Percentiles rank a stretch among this genome's conserved stretches.
phyloP scores from a whole-genome alignment of 1,140 invertebrate species.

The Papilio polyxenes region DNA sequence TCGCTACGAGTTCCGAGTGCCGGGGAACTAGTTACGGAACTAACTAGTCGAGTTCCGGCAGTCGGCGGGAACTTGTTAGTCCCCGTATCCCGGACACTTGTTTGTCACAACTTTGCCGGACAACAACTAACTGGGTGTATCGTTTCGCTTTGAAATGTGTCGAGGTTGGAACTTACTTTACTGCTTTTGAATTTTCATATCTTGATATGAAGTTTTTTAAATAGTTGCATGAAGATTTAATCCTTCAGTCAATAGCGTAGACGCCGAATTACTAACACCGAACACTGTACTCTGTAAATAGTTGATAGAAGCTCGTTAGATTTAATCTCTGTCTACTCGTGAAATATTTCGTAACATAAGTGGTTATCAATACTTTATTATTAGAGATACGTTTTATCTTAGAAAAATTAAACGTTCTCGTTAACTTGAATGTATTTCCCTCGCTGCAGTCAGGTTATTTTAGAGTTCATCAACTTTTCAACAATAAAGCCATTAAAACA shows the following conservation, averaged over 20 bases:
- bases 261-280: too few relatives aligned
- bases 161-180: background rate
- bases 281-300: too few relatives aligned
- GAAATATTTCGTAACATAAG: too few relatives aligned
- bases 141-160: slow-evolving; percentile 6
- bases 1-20: background rate
- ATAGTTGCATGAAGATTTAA: background rate
- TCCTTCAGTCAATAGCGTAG: too few relatives aligned
- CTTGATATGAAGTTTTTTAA: background rate
- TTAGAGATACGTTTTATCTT: too few relatives aligned
- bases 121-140: slow-evolving; percentile 8
- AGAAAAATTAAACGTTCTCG: too few relatives aligned
- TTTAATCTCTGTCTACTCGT: too few relatives aligned
- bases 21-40: slow-evolving; percentile 2
- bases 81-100: slow-evolving; percentile 1
- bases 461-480: slow-evolving; percentile 13
- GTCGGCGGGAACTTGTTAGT: slow-evolving; percentile 9
- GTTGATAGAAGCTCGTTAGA: too few relatives aligned
- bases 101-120: slow-evolving; percentile 11
- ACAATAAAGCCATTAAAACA: slow-evolving; percentile 13
- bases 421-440: background rate
- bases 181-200: background rate
- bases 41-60: slow-evolving; percentile 17
- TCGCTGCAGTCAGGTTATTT: background rate
- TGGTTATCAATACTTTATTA: too few relatives aligned